Evolutionary conservation across 2,888 invertebrate species (phyloP), one percentile per base, ranked within the genome.

Genomic region (Chloromyia formosa): DNA sequence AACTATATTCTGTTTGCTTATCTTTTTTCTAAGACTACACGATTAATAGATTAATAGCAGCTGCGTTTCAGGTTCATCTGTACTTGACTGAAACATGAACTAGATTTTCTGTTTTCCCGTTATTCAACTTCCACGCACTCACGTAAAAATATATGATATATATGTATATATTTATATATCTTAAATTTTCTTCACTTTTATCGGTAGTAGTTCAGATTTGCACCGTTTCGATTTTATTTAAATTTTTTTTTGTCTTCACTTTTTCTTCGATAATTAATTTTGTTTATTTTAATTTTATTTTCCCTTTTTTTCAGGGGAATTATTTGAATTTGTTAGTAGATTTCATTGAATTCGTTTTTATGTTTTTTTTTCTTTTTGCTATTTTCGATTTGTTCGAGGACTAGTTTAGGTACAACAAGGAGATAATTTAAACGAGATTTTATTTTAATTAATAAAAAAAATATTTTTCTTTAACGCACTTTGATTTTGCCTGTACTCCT

Each of bases 201-300:
- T 7, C 27, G 27, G 27, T 35, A 35, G 2, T 40, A 71, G 20
- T 53, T 58, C 58, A 23, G 23, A n/a, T 58, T 71, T 58, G 56
- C 71, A 56, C 71, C 71, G 18, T 49, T 68, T 53, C 68, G 69
- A 69, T 18, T 69, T 69, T n/a, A n/a, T n/a, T n/a, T n/a, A n/a
- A n/a, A n/a, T n/a, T n/a, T n/a, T n/a, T n/a, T n/a, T n/a, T n/a
- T n/a, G n/a, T n/a, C n/a, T n/a, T n/a, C n/a, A n/a, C n/a, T n/a
- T n/a, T n/a, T n/a, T 35, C 7, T 35, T 7, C 49, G 49, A 49
- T 58, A 58, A 58, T 58, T 62, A 62, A 62, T 23, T 62, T 14
- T 62, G 23, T 62, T 62, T 62, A 14, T 27, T n/a, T 62, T 62
- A 62, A 18, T 61, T 61, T 10, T 61, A 22, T 23, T 23, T 61